A percentile compares a stretch with the other conserved stretches of the same genome.
Conservation (phyloP, 2,888 invertebrate species). For the Protodeltote pygarga region DNA sequence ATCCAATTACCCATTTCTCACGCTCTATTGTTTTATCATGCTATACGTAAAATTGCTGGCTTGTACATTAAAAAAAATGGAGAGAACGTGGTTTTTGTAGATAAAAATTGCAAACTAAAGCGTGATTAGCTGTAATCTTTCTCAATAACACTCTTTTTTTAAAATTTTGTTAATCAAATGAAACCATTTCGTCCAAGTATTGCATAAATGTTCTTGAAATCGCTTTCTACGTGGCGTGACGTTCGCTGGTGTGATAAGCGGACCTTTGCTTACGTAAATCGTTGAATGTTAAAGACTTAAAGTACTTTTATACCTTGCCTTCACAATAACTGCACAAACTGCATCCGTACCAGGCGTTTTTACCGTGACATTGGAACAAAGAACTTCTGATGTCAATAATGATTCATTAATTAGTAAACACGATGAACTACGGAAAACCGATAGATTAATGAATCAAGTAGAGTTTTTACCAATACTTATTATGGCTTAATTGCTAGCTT, state of each 20-base stretch:
- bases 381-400: conserved; percentile 14
- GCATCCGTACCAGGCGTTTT: conserved; percentile 16
- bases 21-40: conserved; percentile 41
- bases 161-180: conserved; percentile 65
- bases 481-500: neutral
- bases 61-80: conserved; percentile 10
- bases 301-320: conserved; percentile 53
- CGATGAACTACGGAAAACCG: conserved; percentile 6
- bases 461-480: conserved; percentile 1
- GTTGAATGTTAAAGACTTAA: conserved; percentile 59
- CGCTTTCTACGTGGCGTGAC: conserved; percentile 79
- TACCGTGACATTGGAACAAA: conserved; percentile 35
- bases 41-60: conserved; percentile 16
- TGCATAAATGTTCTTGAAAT: conserved; percentile 79
- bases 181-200: conserved; percentile 64
- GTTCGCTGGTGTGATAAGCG: conserved; percentile 67
- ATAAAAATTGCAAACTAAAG: conserved; percentile 10
- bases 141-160: conserved; percentile 18
- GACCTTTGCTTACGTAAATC: conserved; percentile 77
- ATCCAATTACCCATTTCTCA: conserved; percentile 57
- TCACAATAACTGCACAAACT: conserved; percentile 24
- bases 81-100: conserved; percentile 18
- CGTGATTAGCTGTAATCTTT: neutral
- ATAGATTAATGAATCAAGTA: conserved; percentile 6
- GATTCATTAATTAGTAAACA: conserved; percentile 23